phyloP scores from a whole-genome alignment of 2,797 vertebrate genomes.

The Spinus pinus region DNA sequence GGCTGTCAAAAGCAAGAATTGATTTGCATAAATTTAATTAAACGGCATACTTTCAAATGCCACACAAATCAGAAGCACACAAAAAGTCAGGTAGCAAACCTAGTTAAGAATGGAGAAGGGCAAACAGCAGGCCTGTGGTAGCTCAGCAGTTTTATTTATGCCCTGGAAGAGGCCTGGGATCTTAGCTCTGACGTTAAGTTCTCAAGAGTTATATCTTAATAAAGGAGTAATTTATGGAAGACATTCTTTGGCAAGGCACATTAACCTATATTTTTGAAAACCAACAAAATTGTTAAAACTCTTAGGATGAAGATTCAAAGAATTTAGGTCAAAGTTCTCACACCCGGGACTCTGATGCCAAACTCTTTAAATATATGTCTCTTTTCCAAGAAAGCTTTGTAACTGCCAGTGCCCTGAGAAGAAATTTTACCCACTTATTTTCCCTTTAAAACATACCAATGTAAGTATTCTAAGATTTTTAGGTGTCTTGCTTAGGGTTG shows the following conservation, averaged over 20 bases:
- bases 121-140: not conserved
- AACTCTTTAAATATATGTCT: not conserved
- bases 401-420: not conserved
- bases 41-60: slow-evolving; percentile 14
- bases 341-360: not conserved
- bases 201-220: not conserved
- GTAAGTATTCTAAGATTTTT: not conserved
- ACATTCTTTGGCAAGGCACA: not conserved
- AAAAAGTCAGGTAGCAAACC: not conserved
- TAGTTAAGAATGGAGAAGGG: not conserved
- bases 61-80: not conserved
- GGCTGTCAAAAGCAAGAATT: not conserved
- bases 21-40: slow-evolving; percentile 39
- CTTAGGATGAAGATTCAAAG: not conserved
- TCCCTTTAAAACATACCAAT: not conserved
- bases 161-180: not conserved
- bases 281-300: not conserved
- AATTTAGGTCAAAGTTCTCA: not conserved
- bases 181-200: not conserved
- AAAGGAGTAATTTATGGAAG: not conserved
- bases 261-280: not conserved
- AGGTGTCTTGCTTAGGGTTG: not conserved
- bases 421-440: not conserved
- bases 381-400: not conserved
- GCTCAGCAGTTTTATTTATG: not conserved